Percentiles rank a stretch among this genome's conserved stretches.
Evolutionary conservation across 1,140 invertebrate species (phyloP).

Genomic region (Acyrthosiphon pisum): DNA sequence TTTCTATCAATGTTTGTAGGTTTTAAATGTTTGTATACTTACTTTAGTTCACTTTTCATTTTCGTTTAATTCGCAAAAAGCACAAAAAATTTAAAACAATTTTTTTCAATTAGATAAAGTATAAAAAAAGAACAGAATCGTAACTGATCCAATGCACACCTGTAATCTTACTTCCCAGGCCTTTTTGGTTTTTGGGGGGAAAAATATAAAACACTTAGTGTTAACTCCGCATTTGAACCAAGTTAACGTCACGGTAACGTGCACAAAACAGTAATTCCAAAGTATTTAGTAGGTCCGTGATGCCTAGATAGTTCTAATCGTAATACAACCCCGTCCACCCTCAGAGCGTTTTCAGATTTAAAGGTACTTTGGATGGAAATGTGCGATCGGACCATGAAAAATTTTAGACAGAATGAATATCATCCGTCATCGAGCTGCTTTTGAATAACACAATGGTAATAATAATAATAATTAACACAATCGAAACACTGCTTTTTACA

Average conservation of each 20-base stretch:
- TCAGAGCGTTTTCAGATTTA: not conserved
- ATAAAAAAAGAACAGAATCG: too few species aligned
- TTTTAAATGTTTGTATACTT: too few species aligned
- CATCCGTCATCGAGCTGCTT: not conserved
- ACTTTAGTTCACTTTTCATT: too few species aligned
- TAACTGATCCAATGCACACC: not conserved
- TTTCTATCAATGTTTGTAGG: too few species aligned
- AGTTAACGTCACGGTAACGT: not conserved
- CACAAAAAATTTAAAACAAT: too few species aligned
- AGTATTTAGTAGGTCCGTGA: not conserved
- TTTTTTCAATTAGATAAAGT: too few species aligned
- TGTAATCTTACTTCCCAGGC: not conserved
- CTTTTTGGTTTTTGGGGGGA: not conserved
- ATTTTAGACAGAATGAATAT: not conserved
- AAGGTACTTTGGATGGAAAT: not conserved
- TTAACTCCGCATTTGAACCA: not conserved
- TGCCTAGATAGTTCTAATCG: not conserved
- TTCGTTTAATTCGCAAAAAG: too few species aligned
- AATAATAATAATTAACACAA: not conserved
- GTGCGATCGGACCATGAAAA: not conserved
- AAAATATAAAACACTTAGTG: not conserved
- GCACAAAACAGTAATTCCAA: not conserved
- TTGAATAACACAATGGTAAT: not conserved
- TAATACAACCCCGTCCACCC: not conserved
- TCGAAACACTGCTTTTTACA: not conserved